A percentile compares a stretch with the other conserved stretches of the same genome.
These are phyloP conservation scores for Caenorhabditis zanzibari DNA, from an alignment of 2,888 invertebrate species.

Conservation along the genomic window DNA sequence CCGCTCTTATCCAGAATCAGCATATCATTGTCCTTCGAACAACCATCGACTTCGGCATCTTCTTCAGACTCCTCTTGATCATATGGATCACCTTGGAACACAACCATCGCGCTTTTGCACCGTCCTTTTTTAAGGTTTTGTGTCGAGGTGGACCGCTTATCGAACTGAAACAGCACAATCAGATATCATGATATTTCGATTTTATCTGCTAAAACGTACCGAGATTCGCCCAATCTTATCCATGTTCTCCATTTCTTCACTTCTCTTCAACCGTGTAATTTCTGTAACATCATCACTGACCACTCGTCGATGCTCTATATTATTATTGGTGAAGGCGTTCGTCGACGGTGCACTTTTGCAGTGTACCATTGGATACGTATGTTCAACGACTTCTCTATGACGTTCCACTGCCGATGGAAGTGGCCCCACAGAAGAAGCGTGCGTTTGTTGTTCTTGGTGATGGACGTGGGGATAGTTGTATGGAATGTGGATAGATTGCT, in stretches of 20 bases:
- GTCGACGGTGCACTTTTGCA: slow-evolving; percentile 66
- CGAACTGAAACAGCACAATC: slow-evolving; percentile 22
- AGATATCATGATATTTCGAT: not conserved
- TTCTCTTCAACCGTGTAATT: slow-evolving; percentile 52
- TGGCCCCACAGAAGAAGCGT: slow-evolving; percentile 29
- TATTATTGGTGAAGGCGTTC: slow-evolving; percentile 33
- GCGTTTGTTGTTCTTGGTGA: slow-evolving; percentile 6
- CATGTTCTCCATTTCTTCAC: slow-evolving; percentile 64
- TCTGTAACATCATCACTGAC: slow-evolving; percentile 64
- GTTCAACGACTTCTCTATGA: slow-evolving; percentile 47
- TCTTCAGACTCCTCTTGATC: slow-evolving; percentile 41
- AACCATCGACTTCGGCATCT: slow-evolving; percentile 34
- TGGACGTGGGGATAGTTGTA: slow-evolving; percentile 13
- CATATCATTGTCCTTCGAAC: slow-evolving; percentile 52
- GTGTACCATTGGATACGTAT: slow-evolving; percentile 64
- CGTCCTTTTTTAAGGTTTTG: slow-evolving; percentile 57
- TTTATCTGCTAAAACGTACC: slow-evolving; percentile 23
- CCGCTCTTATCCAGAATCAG: slow-evolving; percentile 31
- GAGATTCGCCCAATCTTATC: slow-evolving; percentile 46
- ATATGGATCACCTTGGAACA: slow-evolving; percentile 48
- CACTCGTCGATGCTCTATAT: slow-evolving; percentile 57
- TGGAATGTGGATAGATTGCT: slow-evolving; percentile 48
- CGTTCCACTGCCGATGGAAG: slow-evolving; percentile 3
- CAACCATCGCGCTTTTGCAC: slow-evolving; percentile 62
- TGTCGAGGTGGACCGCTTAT: slow-evolving; percentile 26